A percentile compares a stretch with the other conserved stretches of the same genome.
These are phyloP conservation scores for Girardia tigrina DNA, from an alignment of 2,888 invertebrate genomes.

Conservation along the genomic window DNA sequence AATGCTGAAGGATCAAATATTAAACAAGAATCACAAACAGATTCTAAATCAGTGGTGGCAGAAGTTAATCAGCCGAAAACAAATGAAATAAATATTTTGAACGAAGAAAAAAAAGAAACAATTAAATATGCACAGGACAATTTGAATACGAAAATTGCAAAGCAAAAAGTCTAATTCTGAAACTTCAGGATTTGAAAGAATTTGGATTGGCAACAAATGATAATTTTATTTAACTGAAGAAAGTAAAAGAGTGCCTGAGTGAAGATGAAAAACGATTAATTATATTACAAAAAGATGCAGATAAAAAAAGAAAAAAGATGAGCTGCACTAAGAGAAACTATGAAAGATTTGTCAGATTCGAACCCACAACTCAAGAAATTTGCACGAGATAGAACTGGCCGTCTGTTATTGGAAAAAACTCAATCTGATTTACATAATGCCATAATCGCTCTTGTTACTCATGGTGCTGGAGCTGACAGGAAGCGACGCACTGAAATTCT, in stretches of 20 bases:
- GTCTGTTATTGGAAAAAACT: not conserved
- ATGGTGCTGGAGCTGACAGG: conserved; percentile 21
- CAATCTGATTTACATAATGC: conserved; percentile 1
- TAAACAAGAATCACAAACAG: not conserved
- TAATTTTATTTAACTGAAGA: conserved; percentile 9
- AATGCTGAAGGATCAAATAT: no score
- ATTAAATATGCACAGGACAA: not conserved
- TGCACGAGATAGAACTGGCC: conserved; percentile 18
- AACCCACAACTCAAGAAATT: conserved; percentile 17
- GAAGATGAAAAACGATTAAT: not conserved
- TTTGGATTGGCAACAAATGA: conserved; percentile 13
- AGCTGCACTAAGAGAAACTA: not conserved
- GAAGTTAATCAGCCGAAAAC: not conserved
- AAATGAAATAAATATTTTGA: not conserved
- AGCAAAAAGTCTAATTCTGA: conserved; percentile 11
- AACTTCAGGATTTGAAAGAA: not conserved
- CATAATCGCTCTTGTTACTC: not conserved
- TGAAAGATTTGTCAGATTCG: conserved; percentile 15
- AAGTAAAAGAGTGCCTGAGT: conserved; percentile 6
- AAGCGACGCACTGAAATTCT: conserved; percentile 27
- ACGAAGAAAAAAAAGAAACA: conserved; percentile 10
- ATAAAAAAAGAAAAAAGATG: not conserved
- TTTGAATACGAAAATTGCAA: not conserved
- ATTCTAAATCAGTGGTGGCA: not conserved
- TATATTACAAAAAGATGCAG: conserved; percentile 12